A percentile compares a stretch with the other conserved stretches of the same genome.
Conservation (phyloP, 2,797 vertebrate genomes). For the Brotula barbata region DNA sequence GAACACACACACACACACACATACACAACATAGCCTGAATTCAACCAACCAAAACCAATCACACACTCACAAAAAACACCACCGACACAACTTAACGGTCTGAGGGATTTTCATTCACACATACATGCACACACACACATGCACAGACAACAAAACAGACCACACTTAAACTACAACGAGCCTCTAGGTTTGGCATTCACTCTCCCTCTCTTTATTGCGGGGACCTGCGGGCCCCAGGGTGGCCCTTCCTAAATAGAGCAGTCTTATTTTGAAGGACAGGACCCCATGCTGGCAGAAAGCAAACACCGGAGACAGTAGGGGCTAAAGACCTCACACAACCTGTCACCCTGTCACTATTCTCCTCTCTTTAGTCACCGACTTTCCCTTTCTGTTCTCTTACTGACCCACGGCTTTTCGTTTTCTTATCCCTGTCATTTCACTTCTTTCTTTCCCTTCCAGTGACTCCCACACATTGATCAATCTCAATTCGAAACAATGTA, state of each 20-base stretch:
- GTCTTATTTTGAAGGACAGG: conserved; percentile 71
- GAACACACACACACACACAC: conserved; percentile 19
- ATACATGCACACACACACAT: conserved; percentile 32
- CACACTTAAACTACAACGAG: conserved; percentile 45
- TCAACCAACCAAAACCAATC: conserved; percentile 26
- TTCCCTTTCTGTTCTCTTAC: conserved; percentile 35
- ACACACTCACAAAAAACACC: conserved; percentile 14
- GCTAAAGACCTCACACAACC: conserved; percentile 61
- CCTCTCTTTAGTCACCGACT: conserved; percentile 39
- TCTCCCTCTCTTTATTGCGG: conserved; percentile 42
- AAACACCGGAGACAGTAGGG: conserved; percentile 64
- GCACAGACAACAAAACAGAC: conserved; percentile 32
- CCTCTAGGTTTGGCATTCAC: conserved; percentile 40
- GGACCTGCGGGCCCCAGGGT: conserved; percentile 61
- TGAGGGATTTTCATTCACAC: conserved; percentile 25
- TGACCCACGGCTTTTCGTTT: conserved; percentile 19
- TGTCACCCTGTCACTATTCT: conserved; percentile 57
- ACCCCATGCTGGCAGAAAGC: conserved; percentile 68
- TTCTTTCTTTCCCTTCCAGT: conserved; percentile 24
- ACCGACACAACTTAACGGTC: conserved; percentile 37
- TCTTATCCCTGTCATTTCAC: conserved; percentile 18
- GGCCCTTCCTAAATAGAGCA: conserved; percentile 59
- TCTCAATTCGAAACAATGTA: too few relatives aligned
- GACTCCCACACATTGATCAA: conserved; percentile 2
- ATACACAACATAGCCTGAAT: conserved; percentile 9